Conservation (phyloP, 2,797 vertebrate species). For the Hydrolagus colliei region DNA sequence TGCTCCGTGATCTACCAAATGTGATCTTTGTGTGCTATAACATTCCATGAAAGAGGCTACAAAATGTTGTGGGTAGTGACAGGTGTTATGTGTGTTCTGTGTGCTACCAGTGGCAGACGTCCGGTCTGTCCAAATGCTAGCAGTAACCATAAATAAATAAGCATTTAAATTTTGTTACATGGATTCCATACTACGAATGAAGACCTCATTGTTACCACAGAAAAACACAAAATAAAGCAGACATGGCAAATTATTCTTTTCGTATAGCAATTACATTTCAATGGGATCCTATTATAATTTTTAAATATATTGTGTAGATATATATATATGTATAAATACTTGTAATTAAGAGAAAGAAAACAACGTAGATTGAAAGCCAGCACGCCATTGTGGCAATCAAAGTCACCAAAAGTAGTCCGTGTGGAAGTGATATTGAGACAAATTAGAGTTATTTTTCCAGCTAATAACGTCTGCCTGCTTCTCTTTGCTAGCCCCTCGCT, state of each 20-base stretch:
- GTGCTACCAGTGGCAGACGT: too few species aligned
- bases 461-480: neutral
- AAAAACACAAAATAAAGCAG: neutral
- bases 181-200: neutral
- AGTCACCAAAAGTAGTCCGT: neutral
- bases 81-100: too few species aligned
- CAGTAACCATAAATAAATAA: neutral
- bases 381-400: neutral
- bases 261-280: neutral
- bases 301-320: too few species aligned
- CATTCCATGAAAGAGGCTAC: too few species aligned
- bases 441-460: neutral
- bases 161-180: neutral
- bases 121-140: too few species aligned
- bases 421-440: neutral
- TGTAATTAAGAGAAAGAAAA: neutral
- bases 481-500: slow-evolving; percentile 20
- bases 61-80: too few species aligned
- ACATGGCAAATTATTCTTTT: neutral
- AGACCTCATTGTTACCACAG: neutral
- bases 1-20: too few species aligned
- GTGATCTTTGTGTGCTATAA: too few species aligned
- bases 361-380: neutral
- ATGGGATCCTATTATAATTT: neutral
- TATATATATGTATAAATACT: too few species aligned